Evolutionary conservation across 2,888 invertebrate species (phyloP), one percentile per base, ranked within the genome.

Genomic region (Ophioninae sp.): DNA sequence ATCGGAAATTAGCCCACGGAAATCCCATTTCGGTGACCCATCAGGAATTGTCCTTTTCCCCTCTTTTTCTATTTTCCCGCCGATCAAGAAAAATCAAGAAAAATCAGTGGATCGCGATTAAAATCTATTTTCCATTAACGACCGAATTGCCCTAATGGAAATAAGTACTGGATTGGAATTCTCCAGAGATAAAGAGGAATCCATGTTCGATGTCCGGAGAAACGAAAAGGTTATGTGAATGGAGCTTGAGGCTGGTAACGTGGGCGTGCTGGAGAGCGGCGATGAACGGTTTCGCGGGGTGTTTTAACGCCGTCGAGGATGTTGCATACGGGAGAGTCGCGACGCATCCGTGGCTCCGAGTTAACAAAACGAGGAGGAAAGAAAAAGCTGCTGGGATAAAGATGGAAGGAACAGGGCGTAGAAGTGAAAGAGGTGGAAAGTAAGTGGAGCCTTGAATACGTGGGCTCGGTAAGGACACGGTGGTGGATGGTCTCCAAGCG

Each of bases 401-500:
- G 30, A 65, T 7, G 23, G 65, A 37, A 30, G 30, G 30, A 30
- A 30, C 30, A 30, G 30, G 30, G 30, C 30, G 21, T 56, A 30
- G 50, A 61, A 68, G 59, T 61, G 76, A 69, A 56, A 69, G 64
- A 79, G 57, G 72, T 37, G 21, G 57, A 72, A 57, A 70, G 75
- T 44, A 79, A 81, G 30, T 78, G 37, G 59, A 59, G 44, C 39
- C 64, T 56, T 41, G 57, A 78, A 59, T 59, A 59, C 41, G 70
- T 39, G 23, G 17, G 39, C 30, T 67, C 10, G 50, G 67, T 41
- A 37, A 37, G 62, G 30, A 61, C 20, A 61, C 65, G 68, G 84
- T 67, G 85, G 86, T 86, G 79, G 82, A 50, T 50, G 50, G 50
- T 17, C 70, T 39, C 85, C 85, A 72, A 86, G 90, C 90, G 89